Evolutionary conservation across 2,797 vertebrate species (phyloP), one percentile per base, ranked within the genome.

Genomic region (Erethizon dorsatum): DNA sequence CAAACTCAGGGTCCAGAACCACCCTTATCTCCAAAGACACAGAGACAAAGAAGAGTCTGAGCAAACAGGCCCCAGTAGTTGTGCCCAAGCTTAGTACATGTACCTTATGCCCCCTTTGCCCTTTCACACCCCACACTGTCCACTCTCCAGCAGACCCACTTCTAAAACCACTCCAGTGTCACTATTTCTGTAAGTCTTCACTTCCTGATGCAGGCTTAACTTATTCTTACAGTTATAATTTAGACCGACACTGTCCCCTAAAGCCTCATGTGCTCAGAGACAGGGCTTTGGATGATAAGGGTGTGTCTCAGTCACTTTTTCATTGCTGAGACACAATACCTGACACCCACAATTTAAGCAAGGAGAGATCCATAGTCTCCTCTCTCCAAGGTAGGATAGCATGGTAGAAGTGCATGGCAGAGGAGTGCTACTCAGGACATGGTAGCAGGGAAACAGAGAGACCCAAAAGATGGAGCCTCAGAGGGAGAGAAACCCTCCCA

Each of bases 51-150:
- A 5, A 83, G 41, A 50, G 69, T n/a, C 37, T 28, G 31, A 57
- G 14, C 10, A 17, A 18, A 7, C 14, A 28, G 56, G 63, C 52
- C 79, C 28, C 28, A 59, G 12, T 28, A 10, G 33, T 31, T 5
- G 6, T 4, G 12, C 52, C 10, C 41, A 10, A 1, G 52, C 24
- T 11, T 4, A 31, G 31, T 26, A 6, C 20, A 1, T 1, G 45
- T 15, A n/a, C 5, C 9, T 22, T 14, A 5, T 13, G 28, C 17
- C 9, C 33, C 52, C 10, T 47, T 31, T 57, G 52, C 13, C 78
- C 9, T 31, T 2, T 5, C 52, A 18, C 33, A 13, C 24, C 50
- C 47, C 54, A 20, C 13, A 71, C 63, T 18, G 13, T 47, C 63
- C 3, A 2, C 65, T 26, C 41, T 11, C 10, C 41, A 31, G 24